Conservation (phyloP, 2,888 invertebrate species). For the Mesorhabditis sp. region DNA sequence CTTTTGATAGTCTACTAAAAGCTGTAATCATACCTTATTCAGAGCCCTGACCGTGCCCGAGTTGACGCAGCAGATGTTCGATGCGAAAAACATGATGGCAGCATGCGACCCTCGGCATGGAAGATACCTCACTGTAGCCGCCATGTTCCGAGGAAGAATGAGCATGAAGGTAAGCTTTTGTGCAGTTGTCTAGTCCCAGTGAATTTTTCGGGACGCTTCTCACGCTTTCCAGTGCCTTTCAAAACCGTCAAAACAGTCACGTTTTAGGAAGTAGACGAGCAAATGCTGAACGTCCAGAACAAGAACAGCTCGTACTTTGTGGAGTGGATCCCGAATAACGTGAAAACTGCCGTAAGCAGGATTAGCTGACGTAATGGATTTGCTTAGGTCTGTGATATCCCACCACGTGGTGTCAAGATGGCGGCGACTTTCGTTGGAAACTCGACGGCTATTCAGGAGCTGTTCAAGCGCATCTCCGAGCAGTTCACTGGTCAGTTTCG, state of each 20-base stretch:
- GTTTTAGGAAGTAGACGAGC: conserved; percentile 70
- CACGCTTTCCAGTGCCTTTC: too few relatives aligned
- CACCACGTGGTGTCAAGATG: conserved; percentile 82
- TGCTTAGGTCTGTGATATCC: conserved; percentile 67
- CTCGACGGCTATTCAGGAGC: conserved; percentile 81
- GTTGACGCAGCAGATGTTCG: conserved; percentile 72
- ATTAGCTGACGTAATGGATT: not conserved
- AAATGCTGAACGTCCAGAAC: conserved; percentile 91
- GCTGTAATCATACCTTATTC: conserved; percentile 26
- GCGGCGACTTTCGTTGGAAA: conserved; percentile 88
- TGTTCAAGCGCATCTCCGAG: conserved; percentile 84
- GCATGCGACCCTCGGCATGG: conserved; percentile 64
- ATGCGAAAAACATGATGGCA: conserved; percentile 66
- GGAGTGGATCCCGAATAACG: conserved; percentile 72
- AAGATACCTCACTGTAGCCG: conserved; percentile 67
- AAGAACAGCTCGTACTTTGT: conserved; percentile 83
- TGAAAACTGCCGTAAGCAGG: conserved; percentile 37
- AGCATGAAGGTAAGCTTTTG: conserved; percentile 62
- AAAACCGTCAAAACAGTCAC: not conserved
- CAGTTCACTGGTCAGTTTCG: conserved; percentile 84
- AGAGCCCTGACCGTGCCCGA: conserved; percentile 73
- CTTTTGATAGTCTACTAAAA: too few relatives aligned
- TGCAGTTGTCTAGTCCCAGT: not conserved
- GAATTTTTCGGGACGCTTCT: too few relatives aligned
- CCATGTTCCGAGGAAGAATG: conserved; percentile 66